These are phyloP conservation scores for Morphnarchus princeps DNA, from an alignment of 2,113 vertebrate genomes.

Conservation along the genomic window DNA sequence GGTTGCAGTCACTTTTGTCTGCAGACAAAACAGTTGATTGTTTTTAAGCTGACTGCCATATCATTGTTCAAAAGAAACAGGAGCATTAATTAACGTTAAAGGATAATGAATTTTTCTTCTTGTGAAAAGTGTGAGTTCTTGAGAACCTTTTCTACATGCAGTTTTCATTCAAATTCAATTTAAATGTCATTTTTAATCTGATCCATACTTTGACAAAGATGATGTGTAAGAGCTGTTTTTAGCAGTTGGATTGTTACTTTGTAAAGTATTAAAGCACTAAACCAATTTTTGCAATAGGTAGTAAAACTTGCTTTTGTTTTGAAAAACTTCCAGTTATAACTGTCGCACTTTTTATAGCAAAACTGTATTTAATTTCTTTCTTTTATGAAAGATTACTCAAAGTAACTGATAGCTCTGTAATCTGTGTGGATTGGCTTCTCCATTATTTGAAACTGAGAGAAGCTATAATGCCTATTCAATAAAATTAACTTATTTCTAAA, in stretches of 20 bases:
- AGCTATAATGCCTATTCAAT: conserved; percentile 72
- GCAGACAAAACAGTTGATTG: not conserved
- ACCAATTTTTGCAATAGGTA: conserved; percentile 74
- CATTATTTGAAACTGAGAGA: conserved; percentile 68
- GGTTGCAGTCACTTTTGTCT: not conserved
- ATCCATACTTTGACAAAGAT: conserved; percentile 59
- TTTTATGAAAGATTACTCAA: conserved; percentile 78
- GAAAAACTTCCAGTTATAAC: conserved; percentile 71
- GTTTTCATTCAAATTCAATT: conserved; percentile 40
- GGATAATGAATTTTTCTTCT: conserved; percentile 2
- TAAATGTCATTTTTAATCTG: conserved; percentile 58
- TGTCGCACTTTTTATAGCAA: conserved; percentile 76
- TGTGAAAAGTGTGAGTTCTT: conserved; percentile 26
- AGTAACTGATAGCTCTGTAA: conserved; percentile 76
- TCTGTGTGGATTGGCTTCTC: conserved; percentile 71
- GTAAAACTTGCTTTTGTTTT: conserved; percentile 75
- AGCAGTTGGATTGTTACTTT: conserved; percentile 67
- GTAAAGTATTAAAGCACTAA: conserved; percentile 74
- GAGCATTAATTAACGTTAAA: not conserved
- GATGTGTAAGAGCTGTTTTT: conserved; percentile 64
- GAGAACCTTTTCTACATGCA: conserved; percentile 47
- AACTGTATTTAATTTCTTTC: conserved; percentile 77
- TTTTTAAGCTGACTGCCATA: not conserved
- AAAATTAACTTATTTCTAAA: conserved; percentile 77
- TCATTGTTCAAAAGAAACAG: not conserved